These are phyloP conservation scores for Quadroppia sp. DNA, from an alignment of 2,888 invertebrate genomes.

Conservation along the genomic window DNA sequence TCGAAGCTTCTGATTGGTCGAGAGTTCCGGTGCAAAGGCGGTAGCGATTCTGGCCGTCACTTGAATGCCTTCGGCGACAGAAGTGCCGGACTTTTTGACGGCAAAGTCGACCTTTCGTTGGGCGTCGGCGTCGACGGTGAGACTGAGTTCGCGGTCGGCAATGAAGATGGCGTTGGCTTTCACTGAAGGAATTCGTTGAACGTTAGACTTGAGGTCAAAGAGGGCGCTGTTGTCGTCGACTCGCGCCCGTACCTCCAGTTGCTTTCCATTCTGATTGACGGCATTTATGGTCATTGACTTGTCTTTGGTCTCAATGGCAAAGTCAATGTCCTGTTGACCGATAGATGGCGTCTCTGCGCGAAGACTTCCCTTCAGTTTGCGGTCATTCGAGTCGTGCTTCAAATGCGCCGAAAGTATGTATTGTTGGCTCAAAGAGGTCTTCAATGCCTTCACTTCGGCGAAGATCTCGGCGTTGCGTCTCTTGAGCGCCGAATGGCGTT, in stretches of 20 bases:
- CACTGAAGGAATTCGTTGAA: not conserved
- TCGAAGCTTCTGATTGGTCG: not conserved
- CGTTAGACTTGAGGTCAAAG: constrained; percentile 4
- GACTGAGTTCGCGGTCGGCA: not conserved
- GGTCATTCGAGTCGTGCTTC: not conserved
- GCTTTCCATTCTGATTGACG: constrained; percentile 15
- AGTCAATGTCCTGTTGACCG: not conserved
- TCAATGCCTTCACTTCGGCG: constrained; percentile 4
- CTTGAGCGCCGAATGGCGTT: not conserved
- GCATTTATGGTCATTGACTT: not conserved
- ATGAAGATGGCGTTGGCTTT: not conserved
- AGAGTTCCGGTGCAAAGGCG: constrained; percentile 15
- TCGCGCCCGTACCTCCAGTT: not conserved
- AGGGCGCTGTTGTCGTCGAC: not conserved
- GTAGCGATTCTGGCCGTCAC: constrained; percentile 25
- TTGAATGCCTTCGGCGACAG: not conserved
- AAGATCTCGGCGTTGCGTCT: not conserved
- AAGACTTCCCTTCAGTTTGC: not conserved
- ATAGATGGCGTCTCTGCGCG: not conserved
- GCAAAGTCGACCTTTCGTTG: constrained; percentile 16
- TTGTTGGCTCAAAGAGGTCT: not conserved
- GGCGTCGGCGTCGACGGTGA: not conserved
- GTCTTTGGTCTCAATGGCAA: not conserved
- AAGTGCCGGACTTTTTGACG: constrained; percentile 4
- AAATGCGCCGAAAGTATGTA: not conserved